Percentiles rank a stretch among this genome's conserved stretches.
Evolutionary conservation across 2,888 invertebrate genomes (phyloP).

Genomic region (Ophion costatus): DNA sequence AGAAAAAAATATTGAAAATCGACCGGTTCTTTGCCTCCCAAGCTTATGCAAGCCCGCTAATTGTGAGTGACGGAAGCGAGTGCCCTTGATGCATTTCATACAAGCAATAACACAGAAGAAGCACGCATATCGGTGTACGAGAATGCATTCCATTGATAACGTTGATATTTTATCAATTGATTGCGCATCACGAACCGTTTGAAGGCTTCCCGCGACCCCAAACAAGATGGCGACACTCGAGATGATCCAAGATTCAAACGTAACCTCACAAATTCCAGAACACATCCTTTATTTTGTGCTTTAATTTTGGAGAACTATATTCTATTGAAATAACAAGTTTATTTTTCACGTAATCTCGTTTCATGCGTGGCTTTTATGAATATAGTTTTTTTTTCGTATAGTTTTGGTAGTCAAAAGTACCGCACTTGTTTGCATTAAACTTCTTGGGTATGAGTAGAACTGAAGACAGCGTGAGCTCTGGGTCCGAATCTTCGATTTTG

Average conservation of each 20-base stretch:
- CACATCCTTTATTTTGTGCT: too few species aligned
- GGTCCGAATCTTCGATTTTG: too few species aligned
- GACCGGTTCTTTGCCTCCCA: background rate
- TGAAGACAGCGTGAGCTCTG: too few species aligned
- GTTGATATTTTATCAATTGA: conserved; percentile 18
- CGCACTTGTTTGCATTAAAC: too few species aligned
- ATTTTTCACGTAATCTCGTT: too few species aligned
- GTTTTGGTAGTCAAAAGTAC: too few species aligned
- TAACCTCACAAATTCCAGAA: too few species aligned
- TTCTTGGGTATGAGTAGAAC: too few species aligned
- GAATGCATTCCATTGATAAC: conserved; percentile 18
- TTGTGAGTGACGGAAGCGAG: background rate
- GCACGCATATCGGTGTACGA: background rate
- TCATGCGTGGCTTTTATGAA: too few species aligned
- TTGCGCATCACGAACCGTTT: background rate
- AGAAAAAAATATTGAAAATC: background rate
- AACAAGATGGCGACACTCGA: conserved; percentile 6
- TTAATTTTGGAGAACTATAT: too few species aligned
- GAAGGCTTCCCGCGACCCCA: background rate
- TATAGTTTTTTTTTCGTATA: too few species aligned
- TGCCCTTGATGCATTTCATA: conserved; percentile 42
- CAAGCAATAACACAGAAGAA: background rate
- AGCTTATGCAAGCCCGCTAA: background rate
- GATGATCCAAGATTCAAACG: background rate
- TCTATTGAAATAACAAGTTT: too few species aligned